These are phyloP conservation scores for Strix uralensis DNA, from an alignment of 2,113 vertebrate genomes.

Conservation along the genomic window DNA sequence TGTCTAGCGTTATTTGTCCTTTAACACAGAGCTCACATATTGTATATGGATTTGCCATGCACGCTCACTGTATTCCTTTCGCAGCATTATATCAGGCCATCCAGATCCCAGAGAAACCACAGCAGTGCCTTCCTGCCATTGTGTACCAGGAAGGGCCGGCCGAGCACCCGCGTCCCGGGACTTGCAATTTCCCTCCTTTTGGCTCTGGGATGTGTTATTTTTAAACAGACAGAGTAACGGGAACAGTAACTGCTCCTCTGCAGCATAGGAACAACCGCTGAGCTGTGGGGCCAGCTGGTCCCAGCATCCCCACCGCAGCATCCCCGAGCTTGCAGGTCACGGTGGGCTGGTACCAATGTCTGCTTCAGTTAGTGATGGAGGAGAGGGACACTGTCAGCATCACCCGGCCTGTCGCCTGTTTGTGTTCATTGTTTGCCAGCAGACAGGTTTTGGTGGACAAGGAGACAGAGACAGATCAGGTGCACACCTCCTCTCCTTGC, in stretches of 20 bases:
- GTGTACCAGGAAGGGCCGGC: conserved; percentile 83
- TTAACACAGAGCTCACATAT: not conserved
- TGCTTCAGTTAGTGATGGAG: not conserved
- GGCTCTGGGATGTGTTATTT: conserved; percentile 32
- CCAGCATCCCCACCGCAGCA: rapidly evolving
- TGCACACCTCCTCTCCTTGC: rapidly evolving
- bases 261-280: rapidly evolving
- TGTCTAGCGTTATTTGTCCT: not conserved
- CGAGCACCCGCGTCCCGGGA: conserved; percentile 49
- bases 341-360: not conserved
- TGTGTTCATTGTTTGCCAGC: not conserved
- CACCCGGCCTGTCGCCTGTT: rapidly evolving
- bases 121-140: conserved; percentile 85
- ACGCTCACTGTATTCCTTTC: not conserved
- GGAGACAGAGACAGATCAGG: no score
- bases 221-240: conserved; percentile 30
- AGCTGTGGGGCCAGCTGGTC: not conserved
- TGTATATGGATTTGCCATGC: not conserved
- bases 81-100: conserved; percentile 49
- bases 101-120: conserved; percentile 73
- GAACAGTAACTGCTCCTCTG: conserved; percentile 33
- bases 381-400: not conserved
- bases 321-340: rapidly evolving
- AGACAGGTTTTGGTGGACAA: not conserved
- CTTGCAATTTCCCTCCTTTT: conserved; percentile 18